Evolutionary conservation across 2,888 invertebrate genomes (phyloP).

Genomic region (Tipula vernalis): DNA sequence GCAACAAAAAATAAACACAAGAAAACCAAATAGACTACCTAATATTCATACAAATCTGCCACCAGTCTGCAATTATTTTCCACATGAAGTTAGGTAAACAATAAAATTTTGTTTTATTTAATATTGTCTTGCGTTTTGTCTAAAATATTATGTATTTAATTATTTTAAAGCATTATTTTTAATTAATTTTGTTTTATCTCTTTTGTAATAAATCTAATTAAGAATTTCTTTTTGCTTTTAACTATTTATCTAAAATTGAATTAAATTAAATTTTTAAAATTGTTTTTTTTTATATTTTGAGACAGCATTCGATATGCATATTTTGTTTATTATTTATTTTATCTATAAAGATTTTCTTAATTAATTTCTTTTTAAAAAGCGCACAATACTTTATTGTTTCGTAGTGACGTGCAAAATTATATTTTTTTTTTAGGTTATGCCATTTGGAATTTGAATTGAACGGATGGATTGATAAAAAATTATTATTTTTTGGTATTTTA

Average conservation of each 20-base stretch:
- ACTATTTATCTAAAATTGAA: background rate
- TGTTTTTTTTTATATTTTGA: background rate
- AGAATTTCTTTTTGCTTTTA: background rate
- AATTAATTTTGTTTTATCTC: background rate
- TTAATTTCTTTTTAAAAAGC: background rate
- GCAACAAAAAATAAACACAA: no score
- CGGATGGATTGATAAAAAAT: background rate
- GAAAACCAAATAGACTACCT: no score
- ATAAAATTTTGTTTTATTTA: background rate
- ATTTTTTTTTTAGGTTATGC: background rate
- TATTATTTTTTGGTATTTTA: background rate
- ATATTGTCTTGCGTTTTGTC: background rate
- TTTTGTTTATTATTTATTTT: background rate
- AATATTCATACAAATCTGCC: background rate
- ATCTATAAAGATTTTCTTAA: background rate
- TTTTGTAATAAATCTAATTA: background rate
- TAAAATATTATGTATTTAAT: background rate
- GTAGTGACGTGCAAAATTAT: background rate
- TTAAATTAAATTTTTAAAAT: background rate
- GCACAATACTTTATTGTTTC: background rate
- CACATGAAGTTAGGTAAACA: no score
- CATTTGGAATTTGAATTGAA: background rate
- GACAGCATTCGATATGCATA: background rate
- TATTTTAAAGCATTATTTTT: background rate
- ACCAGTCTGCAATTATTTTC: background rate